These are phyloP conservation scores for Oncorhynchus keta DNA, from an alignment of 2,113 vertebrate species.

Conservation along the genomic window DNA sequence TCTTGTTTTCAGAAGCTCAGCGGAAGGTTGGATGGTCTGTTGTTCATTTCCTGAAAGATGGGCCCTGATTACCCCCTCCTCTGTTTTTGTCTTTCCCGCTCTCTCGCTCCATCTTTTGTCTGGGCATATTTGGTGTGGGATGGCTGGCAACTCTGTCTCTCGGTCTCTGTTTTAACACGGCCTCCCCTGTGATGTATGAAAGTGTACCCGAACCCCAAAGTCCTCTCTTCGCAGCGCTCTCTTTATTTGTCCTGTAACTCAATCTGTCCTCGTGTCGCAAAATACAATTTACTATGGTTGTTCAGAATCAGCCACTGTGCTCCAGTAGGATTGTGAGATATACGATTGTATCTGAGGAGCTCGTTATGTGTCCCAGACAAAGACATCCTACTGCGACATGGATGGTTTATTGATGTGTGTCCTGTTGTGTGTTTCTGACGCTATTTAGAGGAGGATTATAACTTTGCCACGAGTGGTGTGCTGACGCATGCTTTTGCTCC, in stretches of 20 bases:
- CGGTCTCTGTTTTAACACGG: not conserved
- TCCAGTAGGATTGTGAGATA: not conserved
- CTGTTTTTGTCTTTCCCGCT: not conserved
- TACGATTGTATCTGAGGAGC: not conserved
- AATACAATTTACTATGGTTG: not conserved
- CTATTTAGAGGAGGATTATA: not conserved
- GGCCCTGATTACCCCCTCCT: not conserved
- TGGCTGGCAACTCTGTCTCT: not conserved
- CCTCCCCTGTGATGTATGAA: not conserved
- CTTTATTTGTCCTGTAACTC: constrained; percentile 1
- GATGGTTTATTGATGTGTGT: not conserved
- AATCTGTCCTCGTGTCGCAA: not conserved
- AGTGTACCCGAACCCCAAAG: not conserved
- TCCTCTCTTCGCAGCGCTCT: not conserved
- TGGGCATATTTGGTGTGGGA: too few relatives aligned
- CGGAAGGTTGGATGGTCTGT: not conserved
- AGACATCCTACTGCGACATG: not conserved
- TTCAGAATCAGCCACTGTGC: not conserved
- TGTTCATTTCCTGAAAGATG: constrained; percentile 13
- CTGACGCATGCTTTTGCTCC: not conserved
- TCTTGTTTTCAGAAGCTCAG: constrained; percentile 11
- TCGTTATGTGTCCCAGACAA: not conserved
- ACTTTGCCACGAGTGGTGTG: not conserved
- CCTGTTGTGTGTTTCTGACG: not conserved
- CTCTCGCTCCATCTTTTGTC: not conserved